A percentile compares a stretch with the other conserved stretches of the same genome.
Conservation (phyloP, 2,888 invertebrate species). For the Acanthococcus lagerstroemiae region DNA sequence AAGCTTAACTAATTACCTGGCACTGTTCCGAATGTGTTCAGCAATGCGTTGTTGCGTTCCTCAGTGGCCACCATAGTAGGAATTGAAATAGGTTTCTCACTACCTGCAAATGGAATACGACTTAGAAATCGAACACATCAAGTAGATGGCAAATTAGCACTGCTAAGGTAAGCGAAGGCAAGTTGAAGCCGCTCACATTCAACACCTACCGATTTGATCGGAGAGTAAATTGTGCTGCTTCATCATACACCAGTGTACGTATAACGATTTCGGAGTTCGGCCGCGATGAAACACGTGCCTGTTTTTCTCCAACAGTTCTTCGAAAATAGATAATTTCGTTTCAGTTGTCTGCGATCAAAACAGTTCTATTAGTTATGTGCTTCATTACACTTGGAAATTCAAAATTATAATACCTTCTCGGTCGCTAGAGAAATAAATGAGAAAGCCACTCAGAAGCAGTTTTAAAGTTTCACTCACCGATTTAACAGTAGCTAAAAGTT, state of each 20-base stretch:
- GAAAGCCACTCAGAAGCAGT: neutral
- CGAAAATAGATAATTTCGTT: conserved; percentile 67
- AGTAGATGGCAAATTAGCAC: neutral
- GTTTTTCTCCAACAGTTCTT: conserved; percentile 71
- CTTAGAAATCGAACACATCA: neutral
- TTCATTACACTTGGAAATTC: conserved; percentile 8
- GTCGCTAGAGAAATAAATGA: neutral
- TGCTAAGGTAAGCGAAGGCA: neutral
- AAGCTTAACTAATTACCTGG: conserved; percentile 1
- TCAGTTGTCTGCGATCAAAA: conserved; percentile 52
- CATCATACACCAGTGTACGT: conserved; percentile 84
- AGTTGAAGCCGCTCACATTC: neutral
- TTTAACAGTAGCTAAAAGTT: conserved; percentile 66
- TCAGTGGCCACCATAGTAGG: conserved; percentile 31
- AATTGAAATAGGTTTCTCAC: conserved; percentile 32
- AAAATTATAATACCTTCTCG: neutral
- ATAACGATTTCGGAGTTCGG: conserved; percentile 72
- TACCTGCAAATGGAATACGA: conserved; percentile 14
- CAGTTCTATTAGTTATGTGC: conserved; percentile 1
- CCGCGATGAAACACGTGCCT: conserved; percentile 77
- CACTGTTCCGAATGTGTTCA: conserved; percentile 12
- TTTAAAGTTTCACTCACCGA: conserved; percentile 49
- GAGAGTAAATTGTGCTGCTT: conserved; percentile 84
- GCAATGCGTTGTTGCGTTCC: conserved; percentile 32
- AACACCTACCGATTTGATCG: conserved; percentile 62